A percentile compares a stretch with the other conserved stretches of the same genome.
Evolutionary conservation across 2,797 vertebrate genomes (phyloP).

Genomic region (Eidolon dupreanum): DNA sequence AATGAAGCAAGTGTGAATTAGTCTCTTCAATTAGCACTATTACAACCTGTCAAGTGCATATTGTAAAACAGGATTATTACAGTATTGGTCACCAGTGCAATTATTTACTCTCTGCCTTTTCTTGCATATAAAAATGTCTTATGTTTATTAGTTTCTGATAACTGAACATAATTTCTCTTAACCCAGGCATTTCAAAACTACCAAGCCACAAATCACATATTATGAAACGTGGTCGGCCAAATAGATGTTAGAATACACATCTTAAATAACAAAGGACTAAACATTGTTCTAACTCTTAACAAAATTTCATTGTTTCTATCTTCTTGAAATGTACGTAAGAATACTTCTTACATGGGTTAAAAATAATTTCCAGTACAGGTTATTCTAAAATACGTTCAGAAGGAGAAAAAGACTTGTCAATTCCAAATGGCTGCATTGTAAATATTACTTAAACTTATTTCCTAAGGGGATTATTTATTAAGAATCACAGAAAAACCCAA

Average conservation of each 20-base stretch:
- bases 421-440: constrained; percentile 6
- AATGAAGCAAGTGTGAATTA: constrained; percentile 94
- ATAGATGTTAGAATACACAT: constrained; percentile 62
- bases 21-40: constrained; percentile 99
- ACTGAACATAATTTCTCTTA: constrained; percentile 83
- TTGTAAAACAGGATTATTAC: constrained; percentile 95
- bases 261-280: constrained; percentile 78
- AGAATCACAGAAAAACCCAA: constrained; percentile 56
- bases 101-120: constrained; percentile 91
- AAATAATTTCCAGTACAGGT: constrained; percentile 12
- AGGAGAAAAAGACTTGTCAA: background rate
- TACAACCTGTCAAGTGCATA: constrained; percentile 97
- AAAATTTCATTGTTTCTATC: constrained; percentile 76
- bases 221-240: constrained; percentile 78
- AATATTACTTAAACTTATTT: constrained; percentile 74
- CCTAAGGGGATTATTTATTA: constrained; percentile 73
- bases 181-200: constrained; percentile 81
- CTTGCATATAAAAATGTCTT: constrained; percentile 89
- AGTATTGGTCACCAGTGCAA: constrained; percentile 93
- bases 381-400: constrained; percentile 50
- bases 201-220: constrained; percentile 79
- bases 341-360: background rate
- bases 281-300: constrained; percentile 66
- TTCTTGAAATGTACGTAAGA: constrained; percentile 60
- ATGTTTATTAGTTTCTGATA: constrained; percentile 87